These are phyloP conservation scores for Cyclina sinensis DNA, from an alignment of 1,140 invertebrate genomes.

Conservation along the genomic window DNA sequence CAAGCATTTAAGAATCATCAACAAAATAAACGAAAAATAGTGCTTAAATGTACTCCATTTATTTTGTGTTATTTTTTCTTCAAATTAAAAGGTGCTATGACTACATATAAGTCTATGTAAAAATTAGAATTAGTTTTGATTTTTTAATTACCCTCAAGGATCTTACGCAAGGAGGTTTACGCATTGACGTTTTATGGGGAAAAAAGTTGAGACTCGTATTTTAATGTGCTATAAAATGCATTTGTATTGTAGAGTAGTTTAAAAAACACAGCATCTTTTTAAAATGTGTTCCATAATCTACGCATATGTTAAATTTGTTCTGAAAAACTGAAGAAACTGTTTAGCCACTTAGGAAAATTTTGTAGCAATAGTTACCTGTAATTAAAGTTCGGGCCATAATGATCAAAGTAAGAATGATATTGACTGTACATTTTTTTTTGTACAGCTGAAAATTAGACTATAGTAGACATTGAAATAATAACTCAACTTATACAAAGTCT, in stretches of 20 bases:
- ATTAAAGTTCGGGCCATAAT: not conserved
- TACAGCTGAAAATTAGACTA: not conserved
- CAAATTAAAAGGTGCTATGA: conserved; percentile 23
- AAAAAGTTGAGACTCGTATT: not conserved
- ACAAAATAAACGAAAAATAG: conserved; percentile 13
- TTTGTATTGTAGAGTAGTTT: not conserved
- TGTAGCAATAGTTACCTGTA: not conserved
- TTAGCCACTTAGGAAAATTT: conserved; percentile 2
- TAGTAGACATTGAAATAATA: too few species aligned
- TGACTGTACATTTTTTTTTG: not conserved
- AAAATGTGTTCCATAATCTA: not conserved
- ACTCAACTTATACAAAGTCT: too few species aligned
- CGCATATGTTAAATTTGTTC: not conserved
- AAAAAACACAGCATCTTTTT: not conserved
- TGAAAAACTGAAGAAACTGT: too few species aligned
- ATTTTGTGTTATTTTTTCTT: conserved; percentile 17
- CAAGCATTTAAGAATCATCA: conserved; percentile 25
- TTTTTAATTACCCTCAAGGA: not conserved
- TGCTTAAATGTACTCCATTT: conserved; percentile 18
- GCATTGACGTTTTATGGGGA: not conserved
- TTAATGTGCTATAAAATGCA: conserved; percentile 19
- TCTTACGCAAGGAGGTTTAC: conserved; percentile 1
- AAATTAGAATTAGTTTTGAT: conserved; percentile 39
- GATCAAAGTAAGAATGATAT: conserved; percentile 16
- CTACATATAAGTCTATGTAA: conserved; percentile 8